Conservation (phyloP, 2,888 invertebrate species). For the Drosophila prostipennis region DNA sequence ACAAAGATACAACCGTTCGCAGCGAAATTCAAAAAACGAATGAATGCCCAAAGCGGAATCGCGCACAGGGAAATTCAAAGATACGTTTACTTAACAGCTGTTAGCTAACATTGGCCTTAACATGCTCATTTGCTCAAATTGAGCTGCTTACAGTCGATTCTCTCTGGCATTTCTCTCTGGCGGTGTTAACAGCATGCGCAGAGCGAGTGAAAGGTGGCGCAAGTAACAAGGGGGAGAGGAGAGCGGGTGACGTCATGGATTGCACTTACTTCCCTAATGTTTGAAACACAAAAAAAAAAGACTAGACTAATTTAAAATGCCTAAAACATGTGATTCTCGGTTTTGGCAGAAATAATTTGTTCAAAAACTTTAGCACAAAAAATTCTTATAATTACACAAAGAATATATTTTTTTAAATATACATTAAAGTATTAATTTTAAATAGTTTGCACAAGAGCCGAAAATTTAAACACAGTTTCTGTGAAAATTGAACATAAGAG, state of each 20-base stretch:
- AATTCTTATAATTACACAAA: too few species aligned
- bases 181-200: neutral
- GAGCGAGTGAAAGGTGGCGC: neutral
- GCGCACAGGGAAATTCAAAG: neutral
- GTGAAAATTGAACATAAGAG: too few species aligned
- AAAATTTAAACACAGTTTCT: too few species aligned
- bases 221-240: neutral
- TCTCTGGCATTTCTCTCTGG: neutral
- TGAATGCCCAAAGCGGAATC: neutral
- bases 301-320: neutral
- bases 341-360: neutral
- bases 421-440: too few species aligned
- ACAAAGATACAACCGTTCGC: neutral
- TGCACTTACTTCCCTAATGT: conserved; percentile 1
- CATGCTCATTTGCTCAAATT: neutral
- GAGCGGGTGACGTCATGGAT: neutral
- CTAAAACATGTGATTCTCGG: neutral
- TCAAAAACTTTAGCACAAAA: too few species aligned
- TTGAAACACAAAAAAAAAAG: neutral
- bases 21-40: neutral
- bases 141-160: neutral
- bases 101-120: neutral
- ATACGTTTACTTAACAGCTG: neutral
- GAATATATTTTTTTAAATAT: too few species aligned
- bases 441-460: too few species aligned